Percentiles rank a stretch among this genome's conserved stretches.
These are phyloP conservation scores for Drosophila hamatofila DNA, from an alignment of 2,888 invertebrate genomes.

Conservation along the genomic window DNA sequence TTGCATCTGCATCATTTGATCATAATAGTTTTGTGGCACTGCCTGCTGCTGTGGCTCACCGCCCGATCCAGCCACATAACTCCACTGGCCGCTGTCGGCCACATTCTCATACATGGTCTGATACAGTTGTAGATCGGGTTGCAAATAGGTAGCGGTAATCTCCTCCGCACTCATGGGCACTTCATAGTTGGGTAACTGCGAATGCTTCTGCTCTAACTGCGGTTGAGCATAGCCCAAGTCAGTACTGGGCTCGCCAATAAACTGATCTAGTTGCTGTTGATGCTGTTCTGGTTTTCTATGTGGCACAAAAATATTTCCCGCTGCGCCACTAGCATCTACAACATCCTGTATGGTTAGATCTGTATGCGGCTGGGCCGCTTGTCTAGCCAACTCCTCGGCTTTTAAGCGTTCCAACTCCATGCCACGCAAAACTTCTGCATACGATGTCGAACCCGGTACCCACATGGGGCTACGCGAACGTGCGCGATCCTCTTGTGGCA, in stretches of 20 bases:
- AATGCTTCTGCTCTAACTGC: conserved; percentile 23
- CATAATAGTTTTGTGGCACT: conserved; percentile 77
- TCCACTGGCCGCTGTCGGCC: conserved; percentile 80
- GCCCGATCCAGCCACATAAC: conserved; percentile 43
- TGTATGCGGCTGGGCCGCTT: conserved; percentile 44
- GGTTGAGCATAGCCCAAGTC: conserved; percentile 39
- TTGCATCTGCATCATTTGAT: conserved; percentile 83
- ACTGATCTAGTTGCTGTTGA: conserved; percentile 35
- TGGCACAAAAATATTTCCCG: conserved; percentile 45
- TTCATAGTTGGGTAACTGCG: conserved; percentile 47
- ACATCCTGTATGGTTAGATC: conserved; percentile 74
- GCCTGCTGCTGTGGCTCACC: conserved; percentile 38
- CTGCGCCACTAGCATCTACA: conserved; percentile 63
- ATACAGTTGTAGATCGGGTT: conserved; percentile 81
- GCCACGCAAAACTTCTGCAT: conserved; percentile 92
- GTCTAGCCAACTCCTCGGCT: conserved; percentile 60
- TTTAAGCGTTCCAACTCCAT: conserved; percentile 83
- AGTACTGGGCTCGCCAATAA: conserved; percentile 29
- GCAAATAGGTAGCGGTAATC: conserved; percentile 82
- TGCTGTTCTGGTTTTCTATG: conserved; percentile 32
- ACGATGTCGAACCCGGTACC: conserved; percentile 90
- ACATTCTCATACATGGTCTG: conserved; percentile 82
- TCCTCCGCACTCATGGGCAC: conserved; percentile 82
- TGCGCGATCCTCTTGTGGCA: conserved; percentile 81
- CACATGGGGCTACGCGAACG: conserved; percentile 91